These are phyloP conservation scores for Perizoma affinitatum DNA, from an alignment of 2,888 invertebrate species.

Conservation along the genomic window DNA sequence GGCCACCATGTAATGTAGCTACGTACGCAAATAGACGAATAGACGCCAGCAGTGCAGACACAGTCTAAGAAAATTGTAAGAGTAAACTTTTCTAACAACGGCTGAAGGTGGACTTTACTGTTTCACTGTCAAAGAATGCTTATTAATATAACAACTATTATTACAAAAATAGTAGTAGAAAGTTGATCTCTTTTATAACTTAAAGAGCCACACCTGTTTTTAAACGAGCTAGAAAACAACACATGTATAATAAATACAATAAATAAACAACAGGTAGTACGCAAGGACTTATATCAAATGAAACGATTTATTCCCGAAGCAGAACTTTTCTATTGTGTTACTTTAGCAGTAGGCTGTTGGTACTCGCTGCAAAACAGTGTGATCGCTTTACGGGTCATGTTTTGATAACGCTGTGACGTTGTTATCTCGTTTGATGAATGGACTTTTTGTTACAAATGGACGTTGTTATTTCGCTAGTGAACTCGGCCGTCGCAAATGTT, in stretches of 20 bases:
- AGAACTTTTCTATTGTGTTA: slow-evolving; percentile 71
- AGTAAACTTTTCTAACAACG: too few relatives aligned
- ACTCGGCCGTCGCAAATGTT: slow-evolving; percentile 59
- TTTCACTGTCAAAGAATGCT: slow-evolving; percentile 9
- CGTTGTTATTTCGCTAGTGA: slow-evolving; percentile 75
- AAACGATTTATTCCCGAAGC: slow-evolving; percentile 64
- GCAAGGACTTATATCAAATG: slow-evolving; percentile 60
- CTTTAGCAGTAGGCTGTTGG: slow-evolving; percentile 62
- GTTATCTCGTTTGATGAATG: slow-evolving; percentile 81
- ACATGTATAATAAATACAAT: too few relatives aligned
- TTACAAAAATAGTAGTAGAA: slow-evolving; percentile 24
- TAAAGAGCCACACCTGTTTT: slow-evolving; percentile 46
- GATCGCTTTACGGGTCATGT: slow-evolving; percentile 78
- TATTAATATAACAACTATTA: slow-evolving; percentile 3
- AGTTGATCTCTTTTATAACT: slow-evolving; percentile 34
- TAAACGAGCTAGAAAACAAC: slow-evolving; percentile 43
- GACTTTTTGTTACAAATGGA: slow-evolving; percentile 80
- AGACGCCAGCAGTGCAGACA: too few relatives aligned
- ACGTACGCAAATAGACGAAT: too few relatives aligned
- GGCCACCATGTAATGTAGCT: too few relatives aligned
- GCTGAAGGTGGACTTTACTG: not conserved
- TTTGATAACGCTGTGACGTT: slow-evolving; percentile 80
- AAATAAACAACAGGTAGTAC: slow-evolving; percentile 43
- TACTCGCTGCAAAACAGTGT: slow-evolving; percentile 72
- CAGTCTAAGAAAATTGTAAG: too few relatives aligned